These are phyloP conservation scores for Mythimna impura DNA, from an alignment of 2,888 invertebrate species.

Conservation along the genomic window DNA sequence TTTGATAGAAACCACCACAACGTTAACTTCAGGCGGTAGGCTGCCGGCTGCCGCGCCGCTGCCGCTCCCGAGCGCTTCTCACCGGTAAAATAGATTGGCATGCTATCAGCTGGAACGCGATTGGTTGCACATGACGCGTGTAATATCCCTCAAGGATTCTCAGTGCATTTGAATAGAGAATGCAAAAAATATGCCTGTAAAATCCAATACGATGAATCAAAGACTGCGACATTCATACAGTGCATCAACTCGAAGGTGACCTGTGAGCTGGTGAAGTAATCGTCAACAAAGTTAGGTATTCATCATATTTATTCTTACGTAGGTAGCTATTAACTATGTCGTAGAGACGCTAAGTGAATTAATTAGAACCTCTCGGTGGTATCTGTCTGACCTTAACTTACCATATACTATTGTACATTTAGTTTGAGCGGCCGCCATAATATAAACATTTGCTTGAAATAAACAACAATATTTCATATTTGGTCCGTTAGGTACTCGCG, in stretches of 20 bases:
- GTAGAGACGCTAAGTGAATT: slow-evolving; percentile 68
- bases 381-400: slow-evolving; percentile 59
- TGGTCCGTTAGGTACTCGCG: not conserved
- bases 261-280: slow-evolving; percentile 58
- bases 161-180: slow-evolving; percentile 51
- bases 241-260: slow-evolving; percentile 35
- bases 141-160: slow-evolving; percentile 61
- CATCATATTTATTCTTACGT: slow-evolving; percentile 42
- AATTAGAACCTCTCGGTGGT: slow-evolving; percentile 69
- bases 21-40: slow-evolving; percentile 63
- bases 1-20: slow-evolving; percentile 72
- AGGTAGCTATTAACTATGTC: slow-evolving; percentile 37
- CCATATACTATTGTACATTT: not conserved
- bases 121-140: slow-evolving; percentile 67
- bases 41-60: slow-evolving; percentile 36
- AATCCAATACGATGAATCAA: slow-evolving; percentile 42
- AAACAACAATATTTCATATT: not conserved
- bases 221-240: slow-evolving; percentile 44
- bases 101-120: slow-evolving; percentile 72
- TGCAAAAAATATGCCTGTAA: slow-evolving; percentile 26
- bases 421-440: slow-evolving; percentile 2
- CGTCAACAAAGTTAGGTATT: slow-evolving; percentile 56
- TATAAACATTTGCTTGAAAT: not conserved
- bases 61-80: slow-evolving; percentile 72
- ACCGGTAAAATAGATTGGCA: slow-evolving; percentile 75